These are phyloP conservation scores for Drosophila prolongata DNA, from an alignment of 2,888 invertebrate species.

Conservation along the genomic window DNA sequence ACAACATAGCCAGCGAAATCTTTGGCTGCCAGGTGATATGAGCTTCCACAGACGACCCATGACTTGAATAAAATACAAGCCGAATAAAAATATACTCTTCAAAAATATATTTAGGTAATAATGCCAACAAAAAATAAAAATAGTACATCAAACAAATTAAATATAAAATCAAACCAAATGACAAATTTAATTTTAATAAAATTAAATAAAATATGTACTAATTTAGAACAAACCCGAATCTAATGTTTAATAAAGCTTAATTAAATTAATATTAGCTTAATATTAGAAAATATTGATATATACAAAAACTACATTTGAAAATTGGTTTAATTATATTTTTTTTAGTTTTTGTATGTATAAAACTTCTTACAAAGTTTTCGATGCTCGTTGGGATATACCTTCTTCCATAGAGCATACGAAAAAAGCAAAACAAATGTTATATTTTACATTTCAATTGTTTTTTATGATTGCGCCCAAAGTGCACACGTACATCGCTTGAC, in stretches of 20 bases:
- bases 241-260: too few relatives aligned
- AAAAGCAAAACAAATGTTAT: constrained; percentile 65
- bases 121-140: too few relatives aligned
- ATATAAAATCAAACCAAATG: too few relatives aligned
- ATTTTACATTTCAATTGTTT: constrained; percentile 80
- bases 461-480: constrained; percentile 77
- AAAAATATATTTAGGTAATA: too few relatives aligned
- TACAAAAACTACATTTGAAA: too few relatives aligned
- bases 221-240: too few relatives aligned
- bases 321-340: too few relatives aligned
- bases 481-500: constrained; percentile 65
- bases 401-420: constrained; percentile 1
- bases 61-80: constrained; percentile 15
- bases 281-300: too few relatives aligned
- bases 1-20: constrained; percentile 27
- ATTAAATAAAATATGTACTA: too few relatives aligned
- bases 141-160: too few relatives aligned
- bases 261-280: too few relatives aligned
- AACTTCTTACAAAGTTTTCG: not conserved
- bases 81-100: not conserved
- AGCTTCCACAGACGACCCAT: constrained; percentile 24
- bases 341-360: not conserved
- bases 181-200: too few relatives aligned
- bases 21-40: constrained; percentile 59
- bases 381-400: not conserved